A percentile compares a stretch with the other conserved stretches of the same genome.
phyloP scores from a whole-genome alignment of 2,797 vertebrate species.

The Alouatta caraya region DNA sequence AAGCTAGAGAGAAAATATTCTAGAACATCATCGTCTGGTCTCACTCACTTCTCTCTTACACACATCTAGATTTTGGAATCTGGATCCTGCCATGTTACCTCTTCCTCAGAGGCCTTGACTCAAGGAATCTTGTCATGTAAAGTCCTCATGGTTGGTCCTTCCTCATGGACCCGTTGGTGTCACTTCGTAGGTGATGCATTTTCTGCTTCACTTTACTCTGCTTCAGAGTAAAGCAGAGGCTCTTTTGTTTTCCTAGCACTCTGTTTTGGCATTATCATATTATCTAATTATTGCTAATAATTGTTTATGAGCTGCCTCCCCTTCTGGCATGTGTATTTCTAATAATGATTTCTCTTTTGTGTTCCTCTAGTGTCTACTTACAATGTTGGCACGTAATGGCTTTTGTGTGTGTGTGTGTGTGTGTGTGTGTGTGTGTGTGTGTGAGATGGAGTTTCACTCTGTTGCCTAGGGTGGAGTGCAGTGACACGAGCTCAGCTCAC shows the following conservation, averaged over 20 bases:
- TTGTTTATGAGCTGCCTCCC: neutral
- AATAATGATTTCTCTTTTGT: neutral
- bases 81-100: rapidly evolving
- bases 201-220: neutral
- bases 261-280: neutral
- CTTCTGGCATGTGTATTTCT: neutral
- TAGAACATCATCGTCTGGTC: neutral
- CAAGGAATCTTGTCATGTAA: neutral
- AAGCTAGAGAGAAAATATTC: neutral
- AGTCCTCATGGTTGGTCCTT: neutral
- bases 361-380: neutral
- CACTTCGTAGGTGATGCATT: neutral
- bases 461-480: neutral
- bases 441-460: neutral
- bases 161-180: rapidly evolving
- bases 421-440: too few relatives aligned
- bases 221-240: neutral
- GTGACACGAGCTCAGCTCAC: neutral
- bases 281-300: neutral
- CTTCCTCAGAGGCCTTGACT: neutral
- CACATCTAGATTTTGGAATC: neutral
- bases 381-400: neutral
- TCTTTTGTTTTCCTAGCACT: neutral
- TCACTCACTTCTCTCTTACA: neutral
- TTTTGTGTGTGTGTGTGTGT: neutral